Evolutionary conservation across 2,797 vertebrate species (phyloP).

Genomic region (Lagocephalus sceleratus): DNA sequence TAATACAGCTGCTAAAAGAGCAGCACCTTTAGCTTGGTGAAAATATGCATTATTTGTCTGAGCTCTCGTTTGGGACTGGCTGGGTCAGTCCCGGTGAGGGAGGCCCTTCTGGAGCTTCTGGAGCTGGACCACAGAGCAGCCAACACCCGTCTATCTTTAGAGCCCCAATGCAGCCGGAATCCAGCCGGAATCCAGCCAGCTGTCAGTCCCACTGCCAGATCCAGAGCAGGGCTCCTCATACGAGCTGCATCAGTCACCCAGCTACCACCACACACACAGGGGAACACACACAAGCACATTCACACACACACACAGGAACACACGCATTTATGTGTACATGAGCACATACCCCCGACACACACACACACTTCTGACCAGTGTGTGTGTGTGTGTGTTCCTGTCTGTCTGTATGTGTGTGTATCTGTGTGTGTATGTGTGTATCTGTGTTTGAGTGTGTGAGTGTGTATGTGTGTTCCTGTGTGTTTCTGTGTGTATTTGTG

Average conservation of each 20-base stretch:
- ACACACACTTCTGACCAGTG: too few species aligned
- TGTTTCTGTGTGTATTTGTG: too few species aligned
- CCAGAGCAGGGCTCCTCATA: slow-evolving; percentile 62
- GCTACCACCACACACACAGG: slow-evolving; percentile 12
- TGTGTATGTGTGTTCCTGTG: too few species aligned
- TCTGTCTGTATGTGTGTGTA: too few species aligned
- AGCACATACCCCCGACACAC: too few species aligned
- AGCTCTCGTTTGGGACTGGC: slow-evolving; percentile 60
- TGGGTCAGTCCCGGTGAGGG: slow-evolving; percentile 48
- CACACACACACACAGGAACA: neutral
- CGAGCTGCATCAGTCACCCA: slow-evolving; percentile 56
- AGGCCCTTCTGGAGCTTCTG: slow-evolving; percentile 68
- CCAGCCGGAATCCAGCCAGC: slow-evolving; percentile 70
- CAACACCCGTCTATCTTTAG: slow-evolving; percentile 82
- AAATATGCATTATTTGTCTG: slow-evolving; percentile 78
- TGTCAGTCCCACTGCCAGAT: slow-evolving; percentile 62
- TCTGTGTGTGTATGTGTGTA: too few species aligned
- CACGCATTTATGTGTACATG: neutral
- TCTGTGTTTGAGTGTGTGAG: too few species aligned
- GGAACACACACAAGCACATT: slow-evolving; percentile 4
- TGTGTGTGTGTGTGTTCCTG: too few species aligned
- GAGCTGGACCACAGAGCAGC: slow-evolving; percentile 68
- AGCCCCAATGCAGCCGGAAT: slow-evolving; percentile 41
- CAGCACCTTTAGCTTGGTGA: slow-evolving; percentile 75
- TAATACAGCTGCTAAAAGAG: slow-evolving; percentile 76